Evolutionary conservation across 1,140 invertebrate species (phyloP).

Genomic region (Scylla paramamosain): DNA sequence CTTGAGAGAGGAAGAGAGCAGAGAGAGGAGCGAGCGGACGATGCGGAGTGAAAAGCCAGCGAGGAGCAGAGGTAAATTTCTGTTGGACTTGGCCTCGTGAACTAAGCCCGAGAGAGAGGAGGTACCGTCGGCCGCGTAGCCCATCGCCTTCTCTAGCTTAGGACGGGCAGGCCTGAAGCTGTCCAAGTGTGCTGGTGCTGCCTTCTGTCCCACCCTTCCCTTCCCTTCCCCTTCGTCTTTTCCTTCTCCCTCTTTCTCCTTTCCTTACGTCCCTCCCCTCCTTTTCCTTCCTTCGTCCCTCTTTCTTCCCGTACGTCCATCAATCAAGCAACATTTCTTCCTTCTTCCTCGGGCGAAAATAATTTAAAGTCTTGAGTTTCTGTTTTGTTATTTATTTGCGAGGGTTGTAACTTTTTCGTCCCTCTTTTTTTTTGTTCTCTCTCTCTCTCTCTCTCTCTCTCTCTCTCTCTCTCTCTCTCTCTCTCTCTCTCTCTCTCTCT

Average conservation of each 20-base stretch:
- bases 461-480: no score
- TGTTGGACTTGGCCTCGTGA: background rate
- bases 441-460: background rate
- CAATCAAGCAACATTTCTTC: no score
- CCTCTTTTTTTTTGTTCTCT: background rate
- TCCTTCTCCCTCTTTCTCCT: background rate
- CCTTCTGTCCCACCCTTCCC: background rate
- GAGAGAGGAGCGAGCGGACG: background rate
- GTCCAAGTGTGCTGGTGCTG: no score
- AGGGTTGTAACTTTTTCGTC: background rate
- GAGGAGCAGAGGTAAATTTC: background rate
- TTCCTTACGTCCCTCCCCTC: background rate
- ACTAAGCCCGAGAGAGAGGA: constrained; percentile 37
- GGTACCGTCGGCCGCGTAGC: background rate
- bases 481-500: no score
- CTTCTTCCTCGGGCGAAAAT: background rate
- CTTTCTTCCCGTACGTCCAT: background rate
- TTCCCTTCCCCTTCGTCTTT: background rate
- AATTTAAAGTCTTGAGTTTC: background rate
- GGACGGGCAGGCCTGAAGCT: background rate
- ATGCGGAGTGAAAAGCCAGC: background rate
- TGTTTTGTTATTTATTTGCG: background rate
- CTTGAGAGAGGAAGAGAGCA: no score
- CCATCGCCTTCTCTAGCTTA: constrained; percentile 10
- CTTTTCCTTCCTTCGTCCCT: background rate